Base-by-base conservation (phyloP, 2,797 vertebrate genomes). In the Paramormyrops hopkinsi region DNA sequence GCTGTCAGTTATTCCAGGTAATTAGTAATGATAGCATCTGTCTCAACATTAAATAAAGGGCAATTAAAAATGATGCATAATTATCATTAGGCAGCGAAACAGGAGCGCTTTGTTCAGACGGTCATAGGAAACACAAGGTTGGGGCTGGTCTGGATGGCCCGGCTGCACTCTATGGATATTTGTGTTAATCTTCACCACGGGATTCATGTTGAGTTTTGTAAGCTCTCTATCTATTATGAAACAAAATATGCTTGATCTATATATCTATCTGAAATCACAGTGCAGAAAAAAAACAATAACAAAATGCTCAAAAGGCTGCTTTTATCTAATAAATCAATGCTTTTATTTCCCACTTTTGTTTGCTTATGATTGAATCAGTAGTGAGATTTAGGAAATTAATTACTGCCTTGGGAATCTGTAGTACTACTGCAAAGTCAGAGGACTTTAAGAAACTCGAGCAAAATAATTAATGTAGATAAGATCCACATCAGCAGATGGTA, bases 1-100 rank as follows among this genome's bases (percentile, higher is more conserved):
- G 92, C 91, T 92, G 93, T 94, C 93, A 92, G 91, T 94, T 90
- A 92, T 92, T 87, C 29, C 87, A 89, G 41, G 90, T 94, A 94
- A 95, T 94, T 95, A 94, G 91, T 33, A 11, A 92, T 89, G 91
- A 93, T 94, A 93, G 93, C 93, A 92, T 94, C 93, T 94, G 92
- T 94, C 94, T 93, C 90, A 90, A 93, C 93, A 92, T 90, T 88
- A 91, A 91, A 91, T 92, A 90, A 90, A 90, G 93, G 90, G 93
- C 93, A 94, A 95, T 94, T 94, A 94, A 94, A 93, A 89, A 92
- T 90, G 89, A 93, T 92, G 91, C 90, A 90, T 91, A 90, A 92
- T 95, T 94, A 93, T 90, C 90, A 89, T 92, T 92, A 62, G 90
- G 76, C 91, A 92, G 92, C 93, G 89, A 91, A 79, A 88, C 69